A percentile compares a stretch with the other conserved stretches of the same genome.
Conservation (phyloP, 1,140 invertebrate species). For the Saccostrea glomerata region DNA sequence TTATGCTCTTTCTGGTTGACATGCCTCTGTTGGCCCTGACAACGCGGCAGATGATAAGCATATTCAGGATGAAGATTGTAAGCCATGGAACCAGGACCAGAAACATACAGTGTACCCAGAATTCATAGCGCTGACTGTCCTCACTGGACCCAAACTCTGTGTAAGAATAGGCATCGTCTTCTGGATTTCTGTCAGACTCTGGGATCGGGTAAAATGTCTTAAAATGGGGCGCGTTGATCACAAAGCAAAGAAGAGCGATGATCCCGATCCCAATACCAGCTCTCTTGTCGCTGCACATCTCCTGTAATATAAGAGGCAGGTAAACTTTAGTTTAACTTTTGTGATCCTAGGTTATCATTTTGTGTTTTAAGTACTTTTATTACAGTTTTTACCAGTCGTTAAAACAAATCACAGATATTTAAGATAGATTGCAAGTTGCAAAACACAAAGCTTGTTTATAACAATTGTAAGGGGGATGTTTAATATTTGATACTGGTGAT, state of each 20-base stretch:
- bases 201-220: constrained; percentile 59
- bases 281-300: constrained; percentile 64
- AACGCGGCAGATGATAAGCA: constrained; percentile 62
- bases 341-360: too few species aligned
- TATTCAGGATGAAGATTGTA: constrained; percentile 67
- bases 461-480: too few species aligned
- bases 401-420: too few species aligned
- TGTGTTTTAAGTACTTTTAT: too few species aligned
- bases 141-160: constrained; percentile 63
- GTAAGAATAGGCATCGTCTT: constrained; percentile 49
- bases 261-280: constrained; percentile 64
- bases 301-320: constrained; percentile 56
- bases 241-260: constrained; percentile 62
- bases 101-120: constrained; percentile 73
- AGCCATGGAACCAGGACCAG: constrained; percentile 70
- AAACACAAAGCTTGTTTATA: too few species aligned
- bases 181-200: constrained; percentile 38
- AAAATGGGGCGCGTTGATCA: constrained; percentile 68
- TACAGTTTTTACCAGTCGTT: too few species aligned
- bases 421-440: too few species aligned
- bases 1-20: constrained; percentile 58
- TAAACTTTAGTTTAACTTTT: not conserved
- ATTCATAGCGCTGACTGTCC: constrained; percentile 67
- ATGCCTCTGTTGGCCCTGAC: constrained; percentile 60
- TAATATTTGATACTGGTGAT: too few species aligned